Evolutionary conservation across 2,888 invertebrate genomes (phyloP).

Genomic region (Harpagoxenus sublaevis): DNA sequence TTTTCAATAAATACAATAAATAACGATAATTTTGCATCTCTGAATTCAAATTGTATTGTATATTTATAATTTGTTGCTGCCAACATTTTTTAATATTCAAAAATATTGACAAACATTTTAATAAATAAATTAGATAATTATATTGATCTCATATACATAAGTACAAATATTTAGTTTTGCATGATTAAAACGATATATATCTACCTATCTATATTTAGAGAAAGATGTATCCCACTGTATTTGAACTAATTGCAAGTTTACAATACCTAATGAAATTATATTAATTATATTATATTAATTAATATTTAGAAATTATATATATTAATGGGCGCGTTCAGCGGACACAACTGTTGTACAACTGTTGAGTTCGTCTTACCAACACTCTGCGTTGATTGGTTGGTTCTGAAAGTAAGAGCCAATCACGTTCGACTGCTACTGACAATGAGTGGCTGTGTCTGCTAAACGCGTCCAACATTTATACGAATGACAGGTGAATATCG

Average conservation of each 20-base stretch:
- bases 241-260: neutral
- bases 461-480: neutral
- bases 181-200: conserved; percentile 8
- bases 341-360: no score
- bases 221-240: neutral
- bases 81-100: neutral
- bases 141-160: neutral
- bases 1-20: neutral
- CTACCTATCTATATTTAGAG: neutral
- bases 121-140: neutral
- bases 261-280: neutral
- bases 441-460: no score
- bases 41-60: neutral
- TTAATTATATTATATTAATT: neutral
- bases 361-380: no score
- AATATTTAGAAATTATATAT: no score
- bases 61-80: neutral
- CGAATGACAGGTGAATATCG: neutral
- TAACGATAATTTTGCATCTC: neutral
- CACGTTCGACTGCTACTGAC: no score
- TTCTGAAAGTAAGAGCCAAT: no score
- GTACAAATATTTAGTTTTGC: neutral
- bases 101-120: neutral
- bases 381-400: no score
- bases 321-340: no score